Conservation (phyloP, 2,888 invertebrate species). For the Sinelater perroti region DNA sequence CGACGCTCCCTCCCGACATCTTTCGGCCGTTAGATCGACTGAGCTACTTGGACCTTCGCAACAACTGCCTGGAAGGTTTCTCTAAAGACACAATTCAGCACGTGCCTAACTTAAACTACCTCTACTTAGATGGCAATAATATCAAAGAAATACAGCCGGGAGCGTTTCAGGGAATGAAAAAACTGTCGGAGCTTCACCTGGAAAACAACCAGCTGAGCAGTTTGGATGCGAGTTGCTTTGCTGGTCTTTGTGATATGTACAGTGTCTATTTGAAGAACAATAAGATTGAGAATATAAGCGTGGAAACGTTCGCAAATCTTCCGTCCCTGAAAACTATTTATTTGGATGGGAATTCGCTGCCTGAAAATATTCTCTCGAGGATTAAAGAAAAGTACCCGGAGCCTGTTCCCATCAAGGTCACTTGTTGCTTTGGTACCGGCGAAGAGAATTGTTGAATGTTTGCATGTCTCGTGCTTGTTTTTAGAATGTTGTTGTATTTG, state of each 20-base stretch:
- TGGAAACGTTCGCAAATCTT: background rate
- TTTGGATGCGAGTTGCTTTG: background rate
- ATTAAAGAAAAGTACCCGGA: conserved; percentile 2
- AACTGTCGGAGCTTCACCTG: background rate
- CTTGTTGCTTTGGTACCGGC: too few relatives aligned
- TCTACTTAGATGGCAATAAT: conserved; percentile 18
- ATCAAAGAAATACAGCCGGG: background rate
- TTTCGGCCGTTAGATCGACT: conserved; percentile 9
- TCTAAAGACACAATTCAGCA: background rate
- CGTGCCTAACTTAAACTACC: background rate
- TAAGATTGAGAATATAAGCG: background rate
- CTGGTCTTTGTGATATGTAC: background rate
- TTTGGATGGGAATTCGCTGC: conserved; percentile 19
- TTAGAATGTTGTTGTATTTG: too few relatives aligned
- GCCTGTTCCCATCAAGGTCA: background rate
- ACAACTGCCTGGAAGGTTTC: conserved; percentile 15
- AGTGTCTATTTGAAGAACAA: conserved; percentile 8
- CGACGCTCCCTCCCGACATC: conserved; percentile 2
- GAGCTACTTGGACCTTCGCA: background rate
- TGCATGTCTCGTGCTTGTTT: too few relatives aligned
- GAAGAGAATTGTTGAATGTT: too few relatives aligned
- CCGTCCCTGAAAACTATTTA: background rate
- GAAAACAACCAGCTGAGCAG: background rate
- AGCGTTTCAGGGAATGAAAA: conserved; percentile 1
- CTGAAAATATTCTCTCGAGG: background rate